Evolutionary conservation across 2,888 invertebrate genomes (phyloP), one percentile per base, ranked within the genome.

Genomic region (Protodeltote pygarga): DNA sequence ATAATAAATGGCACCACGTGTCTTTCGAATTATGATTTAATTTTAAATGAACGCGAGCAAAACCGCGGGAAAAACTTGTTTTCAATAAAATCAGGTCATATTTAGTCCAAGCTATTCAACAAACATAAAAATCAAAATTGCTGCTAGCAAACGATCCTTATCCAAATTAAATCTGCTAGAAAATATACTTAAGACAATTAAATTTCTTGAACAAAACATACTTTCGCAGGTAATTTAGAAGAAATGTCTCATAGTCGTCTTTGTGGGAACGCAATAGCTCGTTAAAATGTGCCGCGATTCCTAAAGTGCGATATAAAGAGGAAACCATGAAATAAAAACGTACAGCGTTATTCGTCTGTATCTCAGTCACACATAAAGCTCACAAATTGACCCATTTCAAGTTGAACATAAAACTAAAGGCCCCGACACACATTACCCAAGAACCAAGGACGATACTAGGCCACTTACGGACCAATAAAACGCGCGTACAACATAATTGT

Each of bases 381-480:
- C 45, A 52, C 70, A 69, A 73, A 73, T 71, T 65, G 67, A 68
- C 65, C 67, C 59, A 74, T 77, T 76, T 67, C 65, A 59, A 57
- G 42, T 52, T 40, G 60, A 41, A 58, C 66, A 69, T 74, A 74
- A 77, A 77, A 76, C 65, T 72, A 67, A 77, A 70, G 70, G 60
- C 64, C 40, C 47, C 42, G 28, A 45, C 57, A 52, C 62, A 71
- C 63, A 71, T 71, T 60, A 70, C 64, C 24, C 29, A 44, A 33
- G 57, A 41, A 42, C 51, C 64, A 64, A 62, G 57, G 64, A 63
- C 68, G 55, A 64, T 68, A 67, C 68, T 73, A 64, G 38, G 35
- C 64, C 66, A 68, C 76, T 77, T 65, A 70, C 50, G 29, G 53
- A 39, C 64, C 57, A 76, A 75, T 77, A 75, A 77, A 70, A 54